A percentile compares a stretch with the other conserved stretches of the same genome.
phyloP scores from a whole-genome alignment of 2,888 invertebrate genomes.

The Pristionchus arcanus region DNA sequence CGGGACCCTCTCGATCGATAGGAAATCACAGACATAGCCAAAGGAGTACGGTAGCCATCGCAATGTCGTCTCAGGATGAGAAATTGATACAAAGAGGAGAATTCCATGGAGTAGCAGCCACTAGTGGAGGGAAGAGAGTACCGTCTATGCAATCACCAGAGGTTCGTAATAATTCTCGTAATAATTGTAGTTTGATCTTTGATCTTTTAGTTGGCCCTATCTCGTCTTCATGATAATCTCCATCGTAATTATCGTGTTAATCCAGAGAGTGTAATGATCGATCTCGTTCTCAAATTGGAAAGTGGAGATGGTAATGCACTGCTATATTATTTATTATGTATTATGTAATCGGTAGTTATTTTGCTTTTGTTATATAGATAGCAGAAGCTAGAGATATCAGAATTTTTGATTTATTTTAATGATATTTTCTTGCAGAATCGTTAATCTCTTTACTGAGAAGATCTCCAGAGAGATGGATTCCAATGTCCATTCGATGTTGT shows the following conservation, averaged over 20 bases:
- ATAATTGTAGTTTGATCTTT: not conserved
- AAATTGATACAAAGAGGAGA: conserved; percentile 45
- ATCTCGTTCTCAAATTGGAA: conserved; percentile 30
- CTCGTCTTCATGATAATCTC: conserved; percentile 29
- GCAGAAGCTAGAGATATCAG: no score
- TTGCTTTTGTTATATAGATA: no score
- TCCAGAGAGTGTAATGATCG: conserved; percentile 17
- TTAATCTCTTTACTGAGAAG: conserved; percentile 2
- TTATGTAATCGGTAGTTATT: not conserved
- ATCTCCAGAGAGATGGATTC: conserved; percentile 44
- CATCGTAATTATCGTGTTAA: conserved; percentile 28
- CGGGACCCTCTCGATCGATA: conserved; percentile 37
- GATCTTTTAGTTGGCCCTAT: conserved; percentile 5
- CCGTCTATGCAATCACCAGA: not conserved
- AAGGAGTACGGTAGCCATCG: not conserved
- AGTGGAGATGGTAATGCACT: not conserved
- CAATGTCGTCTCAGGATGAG: conserved; percentile 12
- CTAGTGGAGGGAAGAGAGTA: not conserved
- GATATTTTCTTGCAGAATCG: not conserved
- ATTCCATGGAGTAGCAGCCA: conserved; percentile 1
- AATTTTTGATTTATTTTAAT: not conserved
- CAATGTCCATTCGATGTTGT: conserved; percentile 5
- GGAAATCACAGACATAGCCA: not conserved
- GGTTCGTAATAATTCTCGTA: not conserved
- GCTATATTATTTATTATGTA: not conserved